Evolutionary conservation across 2,113 vertebrate species (phyloP).

Genomic region (Todiramphus saurophagus): DNA sequence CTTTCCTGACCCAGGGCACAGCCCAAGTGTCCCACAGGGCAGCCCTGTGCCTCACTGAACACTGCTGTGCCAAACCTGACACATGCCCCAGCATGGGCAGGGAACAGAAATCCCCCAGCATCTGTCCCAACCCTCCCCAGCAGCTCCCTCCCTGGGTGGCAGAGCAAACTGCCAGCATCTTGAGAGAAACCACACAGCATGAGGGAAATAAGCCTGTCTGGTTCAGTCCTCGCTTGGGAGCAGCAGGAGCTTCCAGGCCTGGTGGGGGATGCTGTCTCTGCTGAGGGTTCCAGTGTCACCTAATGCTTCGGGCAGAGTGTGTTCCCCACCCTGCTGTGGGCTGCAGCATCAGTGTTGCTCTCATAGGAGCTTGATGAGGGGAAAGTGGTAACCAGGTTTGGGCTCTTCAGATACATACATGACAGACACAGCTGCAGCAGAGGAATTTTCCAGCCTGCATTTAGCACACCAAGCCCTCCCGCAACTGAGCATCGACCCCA

Average conservation of each 20-base stretch:
- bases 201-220: background rate
- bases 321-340: background rate
- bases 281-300: background rate
- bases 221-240: background rate
- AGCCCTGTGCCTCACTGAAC: background rate
- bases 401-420: background rate
- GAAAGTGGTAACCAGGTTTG: background rate
- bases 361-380: background rate
- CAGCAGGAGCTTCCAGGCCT: background rate
- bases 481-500: background rate
- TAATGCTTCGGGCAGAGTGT: background rate
- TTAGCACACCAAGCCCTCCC: background rate
- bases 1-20: background rate
- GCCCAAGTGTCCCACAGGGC: accelerated
- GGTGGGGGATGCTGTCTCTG: background rate
- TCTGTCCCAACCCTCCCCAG: background rate
- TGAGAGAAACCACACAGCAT: background rate
- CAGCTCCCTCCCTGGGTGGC: background rate
- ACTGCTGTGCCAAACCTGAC: background rate
- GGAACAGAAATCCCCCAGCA: background rate
- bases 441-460: background rate
- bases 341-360: background rate
- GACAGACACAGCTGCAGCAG: background rate
- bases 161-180: background rate
- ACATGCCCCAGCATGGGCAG: accelerated